These are phyloP conservation scores for Drosophila paranaensis DNA, from an alignment of 2,888 invertebrate genomes.

Conservation along the genomic window DNA sequence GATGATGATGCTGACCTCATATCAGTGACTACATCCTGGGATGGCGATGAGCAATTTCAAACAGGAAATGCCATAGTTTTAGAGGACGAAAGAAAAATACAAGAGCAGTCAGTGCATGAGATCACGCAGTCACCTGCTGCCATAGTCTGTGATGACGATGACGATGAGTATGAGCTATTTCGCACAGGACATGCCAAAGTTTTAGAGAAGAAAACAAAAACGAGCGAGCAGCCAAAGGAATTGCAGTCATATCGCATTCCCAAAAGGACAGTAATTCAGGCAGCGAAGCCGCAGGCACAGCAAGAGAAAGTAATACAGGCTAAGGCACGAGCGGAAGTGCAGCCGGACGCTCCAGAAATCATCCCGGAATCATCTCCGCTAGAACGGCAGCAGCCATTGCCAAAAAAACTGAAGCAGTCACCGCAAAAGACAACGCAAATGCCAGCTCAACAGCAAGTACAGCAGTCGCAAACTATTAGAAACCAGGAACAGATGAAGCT, in stretches of 20 bases:
- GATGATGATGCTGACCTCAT: conserved; percentile 45
- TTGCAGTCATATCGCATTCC: conserved; percentile 14
- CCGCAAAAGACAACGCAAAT: too few relatives aligned
- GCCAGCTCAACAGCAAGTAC: too few relatives aligned
- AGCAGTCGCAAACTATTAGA: background rate
- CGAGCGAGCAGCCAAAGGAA: background rate
- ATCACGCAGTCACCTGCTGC: background rate
- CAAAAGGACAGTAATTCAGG: background rate
- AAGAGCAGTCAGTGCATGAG: background rate
- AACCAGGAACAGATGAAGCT: background rate
- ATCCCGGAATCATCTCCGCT: background rate
- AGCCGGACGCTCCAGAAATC: too few relatives aligned
- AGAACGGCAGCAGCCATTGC: background rate
- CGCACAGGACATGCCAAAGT: background rate
- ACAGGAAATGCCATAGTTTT: background rate
- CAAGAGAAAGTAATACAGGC: too few relatives aligned
- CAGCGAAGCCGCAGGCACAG: background rate
- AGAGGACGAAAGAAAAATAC: background rate
- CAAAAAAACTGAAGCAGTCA: background rate
- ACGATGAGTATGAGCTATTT: too few relatives aligned
- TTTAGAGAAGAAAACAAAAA: background rate
- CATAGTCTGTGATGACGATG: too few relatives aligned
- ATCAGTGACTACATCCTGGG: conserved; percentile 57
- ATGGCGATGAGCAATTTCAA: conserved; percentile 35
- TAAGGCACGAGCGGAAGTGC: background rate